Evolutionary conservation across 1,140 invertebrate genomes (phyloP).

Genomic region (Schlechtendalia chinensis): DNA sequence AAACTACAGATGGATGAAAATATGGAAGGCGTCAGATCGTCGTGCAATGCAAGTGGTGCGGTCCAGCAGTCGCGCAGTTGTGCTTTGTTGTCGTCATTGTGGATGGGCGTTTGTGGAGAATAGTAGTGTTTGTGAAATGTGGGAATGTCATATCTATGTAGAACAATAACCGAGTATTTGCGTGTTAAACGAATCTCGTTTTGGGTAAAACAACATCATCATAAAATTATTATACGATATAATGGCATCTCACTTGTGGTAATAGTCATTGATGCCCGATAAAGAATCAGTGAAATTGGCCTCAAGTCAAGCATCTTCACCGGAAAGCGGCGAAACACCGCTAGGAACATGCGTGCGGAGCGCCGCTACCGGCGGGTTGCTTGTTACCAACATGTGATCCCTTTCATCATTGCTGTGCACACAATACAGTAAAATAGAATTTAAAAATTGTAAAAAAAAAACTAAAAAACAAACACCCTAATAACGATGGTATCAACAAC

Average conservation of each 20-base stretch:
- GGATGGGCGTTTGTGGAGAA: constrained; percentile 34
- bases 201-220: background rate
- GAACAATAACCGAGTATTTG: constrained; percentile 28
- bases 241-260: constrained; percentile 40
- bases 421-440: constrained; percentile 32
- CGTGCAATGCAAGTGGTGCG: constrained; percentile 51
- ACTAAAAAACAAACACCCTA: constrained; percentile 1
- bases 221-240: constrained; percentile 11
- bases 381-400: constrained; percentile 42
- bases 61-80: constrained; percentile 11
- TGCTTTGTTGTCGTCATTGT: background rate
- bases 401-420: constrained; percentile 45
- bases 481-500: background rate
- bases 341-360: constrained; percentile 39
- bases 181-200: constrained; percentile 2
- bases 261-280: constrained; percentile 47
- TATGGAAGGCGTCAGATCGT: constrained; percentile 52
- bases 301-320: constrained; percentile 49
- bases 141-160: constrained; percentile 37
- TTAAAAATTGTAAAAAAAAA: constrained; percentile 13
- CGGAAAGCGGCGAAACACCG: constrained; percentile 33
- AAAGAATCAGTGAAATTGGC: constrained; percentile 45
- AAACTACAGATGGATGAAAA: constrained; percentile 51
- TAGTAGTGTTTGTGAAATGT: constrained; percentile 20
- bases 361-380: constrained; percentile 40